Evolutionary conservation across 2,113 vertebrate species (phyloP), one percentile per base, ranked within the genome.

Genomic region (Canis aureus): DNA sequence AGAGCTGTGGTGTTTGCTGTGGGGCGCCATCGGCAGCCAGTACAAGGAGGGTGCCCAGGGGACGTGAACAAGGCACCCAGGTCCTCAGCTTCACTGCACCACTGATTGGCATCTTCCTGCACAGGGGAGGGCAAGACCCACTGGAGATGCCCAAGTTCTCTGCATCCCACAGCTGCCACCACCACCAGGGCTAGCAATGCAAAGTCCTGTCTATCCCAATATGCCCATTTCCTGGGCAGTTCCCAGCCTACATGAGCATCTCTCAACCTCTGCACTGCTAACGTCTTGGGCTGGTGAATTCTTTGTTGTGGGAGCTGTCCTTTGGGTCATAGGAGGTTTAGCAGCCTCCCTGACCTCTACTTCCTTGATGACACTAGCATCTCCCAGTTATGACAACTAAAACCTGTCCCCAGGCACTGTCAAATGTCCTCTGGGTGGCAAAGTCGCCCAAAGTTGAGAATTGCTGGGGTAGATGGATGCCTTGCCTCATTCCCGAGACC

Each of bases 1-100:
- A 57, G 76, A 57, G 27, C 11, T 1, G 0, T 9, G 32, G 38
- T 66, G 38, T 16, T 62, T 66, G 20, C 67, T 59, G 3, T 15
- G 8, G n/a, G 76, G 43, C 6, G 3, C 32, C 49, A 43, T 25
- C 0, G 0, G 80, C 32, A 11, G 79, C 69, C n/a, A 17, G 11
- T 8, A 19, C 25, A n/a, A 27, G 1, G 23, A 35, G 16, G 20
- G 35, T 11, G 53, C 38, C 71, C 32, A 71, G 86, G 17, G 32
- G 53, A 9, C 2, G 3, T 3, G 22, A 5, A 2, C 0, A 0
- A 32, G 2, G 27, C 20, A 2, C 19, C 4, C 2, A n/a, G 7
- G 32, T 43, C 60, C 57, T 10, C 55, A 16, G 23, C 29, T 84
- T 51, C 64, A 3, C 25, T 53, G 25, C 23, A 29, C 35, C 23